Evolutionary conservation across 2,797 vertebrate species (phyloP).

Genomic region (Helicolenus hilgendorfi): DNA sequence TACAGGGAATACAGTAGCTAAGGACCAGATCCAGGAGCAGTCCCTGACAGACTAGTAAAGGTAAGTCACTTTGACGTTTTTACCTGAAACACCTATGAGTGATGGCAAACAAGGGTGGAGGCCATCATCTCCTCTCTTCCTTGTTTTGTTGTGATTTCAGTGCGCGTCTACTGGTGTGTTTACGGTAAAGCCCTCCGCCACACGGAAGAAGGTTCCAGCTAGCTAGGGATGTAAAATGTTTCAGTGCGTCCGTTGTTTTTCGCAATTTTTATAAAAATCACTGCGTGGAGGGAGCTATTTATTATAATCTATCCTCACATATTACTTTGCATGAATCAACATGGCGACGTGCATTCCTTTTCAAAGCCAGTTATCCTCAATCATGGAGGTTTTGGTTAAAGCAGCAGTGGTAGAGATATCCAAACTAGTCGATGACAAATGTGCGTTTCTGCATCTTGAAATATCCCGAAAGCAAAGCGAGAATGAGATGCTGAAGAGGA

Average conservation of each 20-base stretch:
- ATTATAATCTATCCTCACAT: background rate
- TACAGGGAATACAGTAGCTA: slow-evolving; percentile 16
- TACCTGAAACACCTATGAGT: background rate
- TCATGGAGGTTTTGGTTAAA: slow-evolving; percentile 89
- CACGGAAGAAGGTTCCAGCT: slow-evolving; percentile 77
- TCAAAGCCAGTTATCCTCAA: slow-evolving; percentile 85
- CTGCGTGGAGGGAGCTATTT: background rate
- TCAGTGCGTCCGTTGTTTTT: slow-evolving; percentile 39
- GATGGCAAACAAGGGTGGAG: background rate
- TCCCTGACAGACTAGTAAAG: background rate
- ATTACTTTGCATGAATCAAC: slow-evolving; percentile 22
- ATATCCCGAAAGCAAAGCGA: slow-evolving; percentile 86
- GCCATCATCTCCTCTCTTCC: background rate
- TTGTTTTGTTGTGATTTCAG: background rate
- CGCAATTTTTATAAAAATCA: background rate
- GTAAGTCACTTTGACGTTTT: background rate
- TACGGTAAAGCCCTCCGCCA: slow-evolving; percentile 75
- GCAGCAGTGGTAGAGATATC: slow-evolving; percentile 88
- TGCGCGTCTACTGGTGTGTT: slow-evolving; percentile 16
- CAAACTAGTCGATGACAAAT: slow-evolving; percentile 89
- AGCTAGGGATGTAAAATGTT: slow-evolving; percentile 60
- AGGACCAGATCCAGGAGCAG: slow-evolving; percentile 20
- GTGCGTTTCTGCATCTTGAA: slow-evolving; percentile 84
- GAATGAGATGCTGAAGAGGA: slow-evolving; percentile 83
- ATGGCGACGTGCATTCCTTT: slow-evolving; percentile 88